Conservation (phyloP, 2,113 vertebrate genomes). For the Lipotes vexillifer region DNA sequence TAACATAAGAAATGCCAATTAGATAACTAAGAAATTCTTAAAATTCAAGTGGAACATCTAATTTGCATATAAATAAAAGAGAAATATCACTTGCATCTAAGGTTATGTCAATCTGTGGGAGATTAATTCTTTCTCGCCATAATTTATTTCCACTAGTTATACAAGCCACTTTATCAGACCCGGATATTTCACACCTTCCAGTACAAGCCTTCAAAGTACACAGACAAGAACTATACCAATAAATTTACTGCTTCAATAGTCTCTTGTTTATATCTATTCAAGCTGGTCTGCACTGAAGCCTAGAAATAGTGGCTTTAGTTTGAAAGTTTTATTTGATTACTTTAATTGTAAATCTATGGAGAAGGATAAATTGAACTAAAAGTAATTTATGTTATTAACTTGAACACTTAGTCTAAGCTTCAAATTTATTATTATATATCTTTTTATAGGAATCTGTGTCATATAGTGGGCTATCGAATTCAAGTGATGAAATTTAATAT, state of each 20-base stretch:
- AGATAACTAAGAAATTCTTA: neutral
- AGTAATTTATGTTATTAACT: neutral
- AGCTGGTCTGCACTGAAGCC: neutral
- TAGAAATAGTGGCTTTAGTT: neutral
- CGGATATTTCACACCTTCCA: neutral
- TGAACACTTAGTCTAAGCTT: neutral
- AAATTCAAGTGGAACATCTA: neutral
- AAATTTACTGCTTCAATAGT: neutral
- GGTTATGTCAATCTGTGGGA: neutral
- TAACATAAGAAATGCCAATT: neutral
- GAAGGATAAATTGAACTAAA: neutral
- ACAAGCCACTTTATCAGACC: neutral
- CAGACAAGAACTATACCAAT: neutral
- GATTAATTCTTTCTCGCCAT: neutral
- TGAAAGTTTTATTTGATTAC: neutral
- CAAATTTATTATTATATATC: neutral
- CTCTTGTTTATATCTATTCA: neutral
- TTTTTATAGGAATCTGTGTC: neutral
- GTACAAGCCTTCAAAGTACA: neutral
- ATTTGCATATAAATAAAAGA: neutral
- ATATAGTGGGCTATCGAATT: neutral
- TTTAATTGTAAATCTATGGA: neutral
- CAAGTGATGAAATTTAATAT: neutral
- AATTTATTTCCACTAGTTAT: neutral
- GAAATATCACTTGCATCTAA: neutral